These are phyloP conservation scores for Charina bottae DNA, from an alignment of 2,113 vertebrate genomes.

Conservation along the genomic window DNA sequence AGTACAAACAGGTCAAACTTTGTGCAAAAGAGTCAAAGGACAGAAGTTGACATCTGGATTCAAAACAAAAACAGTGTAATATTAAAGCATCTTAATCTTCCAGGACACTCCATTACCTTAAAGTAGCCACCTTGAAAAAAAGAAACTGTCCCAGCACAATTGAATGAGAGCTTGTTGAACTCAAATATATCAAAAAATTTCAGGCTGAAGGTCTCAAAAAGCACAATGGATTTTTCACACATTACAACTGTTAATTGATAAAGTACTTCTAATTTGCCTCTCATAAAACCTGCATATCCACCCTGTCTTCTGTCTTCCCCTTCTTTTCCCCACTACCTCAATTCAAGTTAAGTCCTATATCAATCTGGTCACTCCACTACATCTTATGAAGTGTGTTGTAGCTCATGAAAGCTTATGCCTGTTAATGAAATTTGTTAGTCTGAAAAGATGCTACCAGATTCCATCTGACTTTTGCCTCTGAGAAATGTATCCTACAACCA, in stretches of 20 bases:
- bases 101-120: background rate
- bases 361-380: conserved; percentile 28
- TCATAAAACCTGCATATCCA: background rate
- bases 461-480: background rate
- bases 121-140: background rate
- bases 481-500: background rate
- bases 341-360: background rate
- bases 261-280: background rate
- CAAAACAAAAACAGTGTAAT: background rate
- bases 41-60: too few species aligned
- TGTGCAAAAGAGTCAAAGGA: background rate
- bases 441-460: background rate
- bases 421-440: background rate
- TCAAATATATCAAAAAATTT: background rate
- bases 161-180: background rate
- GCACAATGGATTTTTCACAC: background rate
- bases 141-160: background rate
- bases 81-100: background rate
- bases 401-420: background rate
- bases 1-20: background rate
- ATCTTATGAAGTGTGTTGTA: conserved; percentile 41
- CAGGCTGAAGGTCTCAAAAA: background rate
- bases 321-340: background rate
- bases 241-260: background rate
- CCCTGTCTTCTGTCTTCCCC: background rate